Base-by-base conservation (phyloP, 1,140 invertebrate genomes). In the Drosophila carrolli region DNA sequence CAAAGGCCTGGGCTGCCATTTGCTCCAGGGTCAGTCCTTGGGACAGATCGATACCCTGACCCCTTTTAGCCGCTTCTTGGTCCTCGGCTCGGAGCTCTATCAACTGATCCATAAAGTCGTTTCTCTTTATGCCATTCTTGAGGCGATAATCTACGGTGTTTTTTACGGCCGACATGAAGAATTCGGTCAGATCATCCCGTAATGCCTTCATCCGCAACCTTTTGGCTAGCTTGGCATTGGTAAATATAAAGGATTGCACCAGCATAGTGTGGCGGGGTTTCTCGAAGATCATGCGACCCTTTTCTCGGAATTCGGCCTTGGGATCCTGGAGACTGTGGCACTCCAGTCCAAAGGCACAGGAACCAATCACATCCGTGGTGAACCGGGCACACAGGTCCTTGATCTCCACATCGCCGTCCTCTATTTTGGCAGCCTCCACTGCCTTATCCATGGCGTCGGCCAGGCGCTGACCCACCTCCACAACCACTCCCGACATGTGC, bases 311-410 rank as follows among this genome's bases (percentile, higher is more conserved):
- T 14, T 93, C 80, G 0, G 93, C 92, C 41, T 93, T 71, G 1
- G 93, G 91, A 59, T 93, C 81, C 5, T 90, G 90, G 5, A 94
- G 82, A 14, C 93, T 91, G 53, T 94, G 92, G 27, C 93, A 92
- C 13, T 94, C 92, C 3, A 94, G 71, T 0, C 94, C 94, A 50
- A 94, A 94, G 13, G 92, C 94, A 60, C 92, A 93, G 8, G 89
- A 93, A 0, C 93, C 93, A 23, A 94, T 94, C 1, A 94, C 91
- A 85, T 96, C 95, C 43, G 95, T 95, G 0, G 94, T 94, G 72
- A 94, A 95, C 50, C 94, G 93, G 0, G 93, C 93, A 48, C 94
- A 93, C 2, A 95, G 75, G 16, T 95, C 94, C 10, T 94, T 94
- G 32, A 95, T 92, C 32, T 84, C 38, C 93, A 93, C 47, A 94